These are phyloP conservation scores for Anthopleura sola DNA, from an alignment of 64 coral and sea anemone genomes.

Conservation along the genomic window DNA sequence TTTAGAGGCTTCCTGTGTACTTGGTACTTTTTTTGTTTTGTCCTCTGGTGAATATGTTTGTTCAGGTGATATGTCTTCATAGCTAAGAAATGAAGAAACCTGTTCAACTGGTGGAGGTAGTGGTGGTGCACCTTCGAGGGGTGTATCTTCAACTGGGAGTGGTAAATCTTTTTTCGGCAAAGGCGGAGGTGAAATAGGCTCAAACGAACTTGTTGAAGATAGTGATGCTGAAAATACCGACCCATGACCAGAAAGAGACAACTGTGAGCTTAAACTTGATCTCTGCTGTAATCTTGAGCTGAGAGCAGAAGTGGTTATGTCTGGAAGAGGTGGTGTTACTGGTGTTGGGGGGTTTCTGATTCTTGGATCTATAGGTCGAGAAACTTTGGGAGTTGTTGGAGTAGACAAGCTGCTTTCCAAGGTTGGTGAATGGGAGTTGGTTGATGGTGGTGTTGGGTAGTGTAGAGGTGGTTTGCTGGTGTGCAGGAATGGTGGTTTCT, in stretches of 20 bases:
- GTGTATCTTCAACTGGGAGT: slow-evolving; percentile 11
- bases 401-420: background rate
- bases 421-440: slow-evolving; percentile 12
- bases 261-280: background rate
- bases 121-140: slow-evolving; percentile 25
- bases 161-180: slow-evolving; percentile 40
- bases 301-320: background rate
- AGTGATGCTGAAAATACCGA: slow-evolving; percentile 39
- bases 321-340: background rate
- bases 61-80: slow-evolving; percentile 89
- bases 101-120: slow-evolving; percentile 56
- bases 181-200: slow-evolving; percentile 92
- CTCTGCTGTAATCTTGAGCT: background rate
- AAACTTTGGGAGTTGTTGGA: background rate
- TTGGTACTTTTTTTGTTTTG: background rate
- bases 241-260: slow-evolving; percentile 32
- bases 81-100: slow-evolving; percentile 55
- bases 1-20: slow-evolving; percentile 2
- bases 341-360: background rate
- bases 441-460: slow-evolving; percentile 21
- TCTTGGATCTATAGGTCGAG: slow-evolving; percentile 23
- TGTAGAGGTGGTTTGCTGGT: background rate
- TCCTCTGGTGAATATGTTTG: slow-evolving; percentile 65
- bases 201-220: slow-evolving; percentile 71
- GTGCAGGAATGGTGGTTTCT: background rate